Conservation (phyloP, 2,797 vertebrate species). For the Propithecus perrieri region DNA sequence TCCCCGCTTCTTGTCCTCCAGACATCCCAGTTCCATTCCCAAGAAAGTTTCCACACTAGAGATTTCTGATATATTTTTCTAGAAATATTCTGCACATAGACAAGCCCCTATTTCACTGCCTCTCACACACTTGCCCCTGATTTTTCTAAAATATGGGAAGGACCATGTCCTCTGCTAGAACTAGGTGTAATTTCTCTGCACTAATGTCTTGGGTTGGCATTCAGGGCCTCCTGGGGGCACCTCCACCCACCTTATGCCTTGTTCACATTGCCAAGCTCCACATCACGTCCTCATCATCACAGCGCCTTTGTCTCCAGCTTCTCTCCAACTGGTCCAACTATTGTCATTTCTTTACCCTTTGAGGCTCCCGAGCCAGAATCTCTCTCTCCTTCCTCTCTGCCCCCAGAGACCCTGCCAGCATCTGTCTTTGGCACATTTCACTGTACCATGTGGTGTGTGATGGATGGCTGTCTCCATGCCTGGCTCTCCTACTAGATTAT, state of each 20-base stretch:
- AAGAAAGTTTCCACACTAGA: not conserved
- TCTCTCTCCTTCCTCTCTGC: not conserved
- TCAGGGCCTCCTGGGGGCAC: not conserved
- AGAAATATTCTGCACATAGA: not conserved
- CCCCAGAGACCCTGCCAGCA: not conserved
- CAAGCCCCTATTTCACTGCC: not conserved
- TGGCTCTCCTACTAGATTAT: not conserved
- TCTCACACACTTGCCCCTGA: not conserved
- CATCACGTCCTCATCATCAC: not conserved
- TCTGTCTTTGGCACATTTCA: not conserved
- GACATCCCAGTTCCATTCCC: not conserved
- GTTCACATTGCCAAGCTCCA: not conserved
- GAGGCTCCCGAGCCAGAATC: not conserved
- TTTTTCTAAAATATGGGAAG: not conserved
- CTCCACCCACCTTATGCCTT: not conserved
- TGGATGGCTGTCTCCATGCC: not conserved
- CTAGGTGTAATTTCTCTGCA: not conserved
- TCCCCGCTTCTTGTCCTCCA: not conserved
- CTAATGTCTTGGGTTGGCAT: not conserved
- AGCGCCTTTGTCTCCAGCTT: not conserved
- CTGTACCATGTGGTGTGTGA: fast-evolving
- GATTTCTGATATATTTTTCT: not conserved
- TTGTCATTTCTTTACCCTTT: not conserved
- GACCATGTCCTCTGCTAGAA: not conserved
- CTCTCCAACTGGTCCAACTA: not conserved